Evolutionary conservation across 2,888 invertebrate species (phyloP), one percentile per base, ranked within the genome.

Genomic region (Elgonia sp.): DNA sequence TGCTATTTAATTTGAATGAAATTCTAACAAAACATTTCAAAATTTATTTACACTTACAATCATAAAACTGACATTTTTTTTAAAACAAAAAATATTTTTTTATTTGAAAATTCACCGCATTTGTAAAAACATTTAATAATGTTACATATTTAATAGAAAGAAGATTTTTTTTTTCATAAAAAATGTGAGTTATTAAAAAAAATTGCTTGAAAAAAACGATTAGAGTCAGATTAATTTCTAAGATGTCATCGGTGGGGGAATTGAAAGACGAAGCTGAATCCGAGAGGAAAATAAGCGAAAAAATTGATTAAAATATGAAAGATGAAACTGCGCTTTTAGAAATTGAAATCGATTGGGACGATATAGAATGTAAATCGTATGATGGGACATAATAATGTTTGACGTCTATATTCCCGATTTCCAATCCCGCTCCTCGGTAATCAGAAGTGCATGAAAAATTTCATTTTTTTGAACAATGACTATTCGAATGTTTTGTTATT

Each of bases 121-220:
- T n/a, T n/a, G n/a, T n/a, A n/a, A n/a, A n/a, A n/a, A n/a, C n/a
- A n/a, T n/a, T n/a, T n/a, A n/a, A n/a, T n/a, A n/a, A n/a, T n/a
- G n/a, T n/a, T n/a, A n/a, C n/a, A n/a, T n/a, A n/a, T n/a, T n/a
- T n/a, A n/a, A n/a, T n/a, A n/a, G n/a, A n/a, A n/a, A n/a, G n/a
- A n/a, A n/a, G n/a, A n/a, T n/a, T n/a, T n/a, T n/a, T n/a, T n/a
- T n/a, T n/a, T n/a, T n/a, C n/a, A n/a, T n/a, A n/a, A n/a, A n/a
- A n/a, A n/a, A n/a, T n/a, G n/a, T n/a, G n/a, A n/a, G n/a, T n/a
- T 29, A 29, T 29, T 29, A 42, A 75, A 75, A 21, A 29, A 60
- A 75, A 75, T 60, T 79, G n/a, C 55, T 67, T 69, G 79, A 79
- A 57, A 79, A 65, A 79, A 79, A 67, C 77, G 65, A 79, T 79